Percentiles rank a stretch among this genome's conserved stretches.
Evolutionary conservation across 2,113 vertebrate species (phyloP).

Genomic region (Corythornis madagascariensis): DNA sequence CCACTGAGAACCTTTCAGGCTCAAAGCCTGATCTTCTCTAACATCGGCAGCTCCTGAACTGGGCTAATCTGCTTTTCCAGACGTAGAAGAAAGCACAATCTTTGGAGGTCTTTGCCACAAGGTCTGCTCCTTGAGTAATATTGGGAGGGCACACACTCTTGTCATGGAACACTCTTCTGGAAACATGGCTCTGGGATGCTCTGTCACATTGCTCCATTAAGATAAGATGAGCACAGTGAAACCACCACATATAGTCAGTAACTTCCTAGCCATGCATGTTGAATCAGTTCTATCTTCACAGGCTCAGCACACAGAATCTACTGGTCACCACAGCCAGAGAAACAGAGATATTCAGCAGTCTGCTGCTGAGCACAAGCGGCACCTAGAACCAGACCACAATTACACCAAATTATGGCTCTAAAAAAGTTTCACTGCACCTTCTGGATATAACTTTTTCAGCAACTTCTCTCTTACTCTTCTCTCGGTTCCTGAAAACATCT

Average conservation of each 20-base stretch:
- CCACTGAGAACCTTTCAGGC: not conserved
- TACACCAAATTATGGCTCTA: not conserved
- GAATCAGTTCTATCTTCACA: not conserved
- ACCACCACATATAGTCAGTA: not conserved
- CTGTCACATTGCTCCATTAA: fast-evolving
- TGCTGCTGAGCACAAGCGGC: not conserved
- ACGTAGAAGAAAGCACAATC: not conserved
- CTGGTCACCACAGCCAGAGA: not conserved
- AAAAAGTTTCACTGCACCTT: not conserved
- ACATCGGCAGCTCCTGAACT: not conserved
- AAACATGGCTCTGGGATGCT: fast-evolving
- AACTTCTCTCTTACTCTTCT: not conserved
- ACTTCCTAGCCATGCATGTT: fast-evolving
- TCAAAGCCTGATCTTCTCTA: not conserved
- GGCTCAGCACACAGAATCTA: not conserved
- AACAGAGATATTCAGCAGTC: not conserved
- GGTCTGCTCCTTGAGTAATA: not conserved
- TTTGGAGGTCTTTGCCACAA: not conserved
- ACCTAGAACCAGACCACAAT: not conserved
- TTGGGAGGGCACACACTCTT: fast-evolving
- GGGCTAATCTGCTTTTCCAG: not conserved
- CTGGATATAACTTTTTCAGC: not conserved
- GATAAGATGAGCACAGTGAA: not conserved
- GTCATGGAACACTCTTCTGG: not conserved
- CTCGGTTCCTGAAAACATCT: not conserved